phyloP scores from a whole-genome alignment of 2,888 invertebrate genomes.

The Craniophora ligustri region DNA sequence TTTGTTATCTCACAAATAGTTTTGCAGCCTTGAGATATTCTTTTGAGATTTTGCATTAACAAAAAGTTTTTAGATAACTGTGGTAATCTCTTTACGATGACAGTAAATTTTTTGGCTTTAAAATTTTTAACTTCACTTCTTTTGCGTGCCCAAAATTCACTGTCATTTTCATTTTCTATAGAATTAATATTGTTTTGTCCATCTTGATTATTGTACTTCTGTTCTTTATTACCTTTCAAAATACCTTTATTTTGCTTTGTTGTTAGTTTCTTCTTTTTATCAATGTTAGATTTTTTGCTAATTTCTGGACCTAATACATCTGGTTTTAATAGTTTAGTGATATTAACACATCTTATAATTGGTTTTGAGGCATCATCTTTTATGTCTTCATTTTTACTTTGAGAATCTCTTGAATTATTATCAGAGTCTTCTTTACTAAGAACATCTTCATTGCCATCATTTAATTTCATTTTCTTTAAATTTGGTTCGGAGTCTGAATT shows the following conservation, averaged over 20 bases:
- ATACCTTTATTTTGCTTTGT: slow-evolving; percentile 19
- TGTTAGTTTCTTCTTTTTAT: slow-evolving; percentile 24
- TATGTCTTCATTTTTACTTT: slow-evolving; percentile 23
- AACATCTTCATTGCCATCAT: slow-evolving; percentile 1
- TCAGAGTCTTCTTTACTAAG: slow-evolving; percentile 13
- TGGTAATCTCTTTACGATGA: slow-evolving; percentile 69
- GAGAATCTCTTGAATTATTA: slow-evolving; percentile 7
- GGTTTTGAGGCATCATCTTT: slow-evolving; percentile 56
- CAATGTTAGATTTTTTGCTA: not conserved
- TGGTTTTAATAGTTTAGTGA: slow-evolving; percentile 76
- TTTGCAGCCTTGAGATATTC: slow-evolving; percentile 62
- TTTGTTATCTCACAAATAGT: slow-evolving; percentile 61
- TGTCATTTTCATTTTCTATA: slow-evolving; percentile 20
- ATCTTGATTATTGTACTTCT: slow-evolving; percentile 12
- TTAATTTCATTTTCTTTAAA: slow-evolving; percentile 30
- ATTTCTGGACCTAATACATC: slow-evolving; percentile 51
- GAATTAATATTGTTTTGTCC: slow-evolving; percentile 18
- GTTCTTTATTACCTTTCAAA: slow-evolving; percentile 17
- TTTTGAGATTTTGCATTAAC: slow-evolving; percentile 62
- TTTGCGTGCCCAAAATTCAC: slow-evolving; percentile 61
- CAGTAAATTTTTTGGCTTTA: slow-evolving; percentile 68
- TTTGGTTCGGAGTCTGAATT: slow-evolving; percentile 12
- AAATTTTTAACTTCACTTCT: slow-evolving; percentile 71
- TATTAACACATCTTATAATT: slow-evolving; percentile 79
- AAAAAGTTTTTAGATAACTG: slow-evolving; percentile 65